Percentiles rank a stretch among this genome's conserved stretches.
Conservation (phyloP, 2,113 vertebrate species). For the Plotosus lineatus region DNA sequence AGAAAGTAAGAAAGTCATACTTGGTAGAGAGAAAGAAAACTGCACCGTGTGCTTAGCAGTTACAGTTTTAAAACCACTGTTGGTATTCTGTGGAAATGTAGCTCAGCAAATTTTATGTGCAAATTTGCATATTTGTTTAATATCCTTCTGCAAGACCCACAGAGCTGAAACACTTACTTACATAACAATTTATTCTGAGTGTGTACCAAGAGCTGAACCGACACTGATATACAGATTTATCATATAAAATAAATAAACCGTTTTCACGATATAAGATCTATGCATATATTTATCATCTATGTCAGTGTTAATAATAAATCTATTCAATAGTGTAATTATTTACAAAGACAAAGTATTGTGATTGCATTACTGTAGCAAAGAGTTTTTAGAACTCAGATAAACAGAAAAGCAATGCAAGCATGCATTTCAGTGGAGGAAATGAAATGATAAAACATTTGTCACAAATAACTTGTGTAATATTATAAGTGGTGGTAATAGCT, state of each 20-base stretch:
- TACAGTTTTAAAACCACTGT: background rate
- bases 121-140: conserved; percentile 11
- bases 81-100: conserved; percentile 10
- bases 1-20: conserved; percentile 3
- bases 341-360: background rate
- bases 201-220: background rate
- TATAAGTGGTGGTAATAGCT: conserved; percentile 43
- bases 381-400: background rate
- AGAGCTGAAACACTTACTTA: conserved; percentile 21
- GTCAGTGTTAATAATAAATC: conserved; percentile 7
- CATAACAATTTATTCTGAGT: conserved; percentile 32
- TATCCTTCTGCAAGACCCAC: conserved; percentile 22
- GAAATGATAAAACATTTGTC: conserved; percentile 46
- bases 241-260: background rate
- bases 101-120: conserved; percentile 13
- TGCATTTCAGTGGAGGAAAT: conserved; percentile 35
- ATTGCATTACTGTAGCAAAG: background rate
- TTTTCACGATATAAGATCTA: background rate
- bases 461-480: conserved; percentile 29
- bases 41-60: background rate
- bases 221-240: background rate
- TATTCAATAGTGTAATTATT: background rate
- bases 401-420: conserved; percentile 10
- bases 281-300: background rate
- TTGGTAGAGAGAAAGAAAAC: conserved; percentile 3